Evolutionary conservation across 2,797 vertebrate genomes (phyloP).

Genomic region (Peromyscus attwateri): DNA sequence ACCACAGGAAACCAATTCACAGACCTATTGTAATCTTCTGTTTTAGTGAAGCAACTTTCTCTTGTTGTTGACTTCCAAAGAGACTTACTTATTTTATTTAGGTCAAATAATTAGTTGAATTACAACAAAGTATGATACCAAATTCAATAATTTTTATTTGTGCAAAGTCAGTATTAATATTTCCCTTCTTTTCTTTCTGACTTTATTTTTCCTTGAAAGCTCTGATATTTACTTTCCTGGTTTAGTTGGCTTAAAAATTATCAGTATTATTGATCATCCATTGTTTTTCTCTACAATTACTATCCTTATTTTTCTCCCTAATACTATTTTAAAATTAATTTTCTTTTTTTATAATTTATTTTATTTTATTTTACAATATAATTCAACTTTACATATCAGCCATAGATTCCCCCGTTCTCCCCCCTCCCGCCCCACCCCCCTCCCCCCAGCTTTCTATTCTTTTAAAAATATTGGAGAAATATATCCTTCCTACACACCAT

Average conservation of each 20-base stretch:
- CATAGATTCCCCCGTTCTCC: too few species aligned
- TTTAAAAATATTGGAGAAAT: not conserved
- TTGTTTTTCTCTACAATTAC: not conserved
- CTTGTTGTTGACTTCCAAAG: not conserved
- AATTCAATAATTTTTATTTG: not conserved
- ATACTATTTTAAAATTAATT: not conserved
- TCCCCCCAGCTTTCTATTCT: too few species aligned
- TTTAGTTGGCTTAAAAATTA: not conserved
- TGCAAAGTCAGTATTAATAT: not conserved
- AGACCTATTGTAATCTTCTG: not conserved
- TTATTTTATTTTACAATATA: too few species aligned
- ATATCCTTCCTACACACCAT: not conserved
- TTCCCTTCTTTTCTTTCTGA: not conserved
- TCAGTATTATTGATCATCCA: not conserved
- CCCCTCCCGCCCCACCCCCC: too few species aligned
- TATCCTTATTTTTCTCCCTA: not conserved
- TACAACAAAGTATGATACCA: not conserved
- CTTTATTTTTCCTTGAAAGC: not conserved
- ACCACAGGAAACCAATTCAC: not conserved
- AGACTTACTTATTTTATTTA: not conserved
- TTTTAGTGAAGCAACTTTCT: not conserved
- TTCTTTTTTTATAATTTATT: too few species aligned
- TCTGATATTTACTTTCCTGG: not conserved
- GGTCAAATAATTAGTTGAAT: not conserved
- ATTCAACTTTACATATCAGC: too few species aligned